These are phyloP conservation scores for Catocala fraxini DNA, from an alignment of 2,888 invertebrate species.

Conservation along the genomic window DNA sequence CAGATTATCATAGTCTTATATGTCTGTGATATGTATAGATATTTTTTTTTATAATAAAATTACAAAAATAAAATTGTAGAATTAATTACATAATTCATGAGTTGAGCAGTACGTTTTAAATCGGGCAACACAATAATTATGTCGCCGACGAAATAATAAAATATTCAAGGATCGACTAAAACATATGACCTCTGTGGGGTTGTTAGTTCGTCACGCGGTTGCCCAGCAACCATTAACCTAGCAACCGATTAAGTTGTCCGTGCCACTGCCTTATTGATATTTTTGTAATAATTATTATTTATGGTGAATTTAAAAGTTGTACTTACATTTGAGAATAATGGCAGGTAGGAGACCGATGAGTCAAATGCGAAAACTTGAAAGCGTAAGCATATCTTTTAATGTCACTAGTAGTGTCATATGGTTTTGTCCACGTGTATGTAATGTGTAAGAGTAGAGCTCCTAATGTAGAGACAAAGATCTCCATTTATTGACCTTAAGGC, in stretches of 20 bases:
- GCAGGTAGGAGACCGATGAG: conserved; percentile 76
- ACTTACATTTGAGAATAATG: conserved; percentile 53
- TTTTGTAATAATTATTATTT: conserved; percentile 29
- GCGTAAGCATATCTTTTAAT: conserved; percentile 57
- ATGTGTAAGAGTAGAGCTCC: too few species aligned
- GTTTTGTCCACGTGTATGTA: background rate
- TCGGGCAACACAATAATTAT: too few species aligned
- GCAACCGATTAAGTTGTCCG: conserved; percentile 34
- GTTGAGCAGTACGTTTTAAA: too few species aligned
- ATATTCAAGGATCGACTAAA: conserved; percentile 23
- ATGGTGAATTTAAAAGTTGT: conserved; percentile 3
- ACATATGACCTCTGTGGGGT: conserved; percentile 20
- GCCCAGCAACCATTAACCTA: conserved; percentile 44
- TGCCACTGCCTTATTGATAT: conserved; percentile 5
- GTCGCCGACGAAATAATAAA: conserved; percentile 1
- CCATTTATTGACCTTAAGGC: too few species aligned
- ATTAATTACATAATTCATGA: too few species aligned
- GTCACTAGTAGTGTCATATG: background rate
- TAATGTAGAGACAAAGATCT: too few species aligned
- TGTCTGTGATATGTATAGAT: too few species aligned
- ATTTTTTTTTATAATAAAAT: too few species aligned
- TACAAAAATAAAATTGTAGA: too few species aligned
- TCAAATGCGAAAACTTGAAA: conserved; percentile 75
- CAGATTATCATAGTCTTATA: too few species aligned
- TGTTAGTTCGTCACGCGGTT: conserved; percentile 41